Evolutionary conservation across 2,888 invertebrate genomes (phyloP).

Genomic region (Megastigmus dorsalis): DNA sequence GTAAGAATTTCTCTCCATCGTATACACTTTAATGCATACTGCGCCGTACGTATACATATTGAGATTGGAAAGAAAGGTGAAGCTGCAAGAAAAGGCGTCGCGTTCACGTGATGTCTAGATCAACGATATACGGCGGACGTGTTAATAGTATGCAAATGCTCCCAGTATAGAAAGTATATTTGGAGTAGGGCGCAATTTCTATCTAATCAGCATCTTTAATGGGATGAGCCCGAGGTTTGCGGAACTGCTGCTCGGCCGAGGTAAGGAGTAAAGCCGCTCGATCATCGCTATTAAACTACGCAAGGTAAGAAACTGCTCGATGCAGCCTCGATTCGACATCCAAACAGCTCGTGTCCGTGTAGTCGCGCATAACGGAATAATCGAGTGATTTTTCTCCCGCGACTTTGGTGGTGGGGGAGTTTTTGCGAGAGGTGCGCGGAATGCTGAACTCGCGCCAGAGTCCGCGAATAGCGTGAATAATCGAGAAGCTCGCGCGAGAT

Average conservation of each 20-base stretch:
- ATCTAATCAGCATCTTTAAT: slow-evolving; percentile 38
- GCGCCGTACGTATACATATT: too few relatives aligned
- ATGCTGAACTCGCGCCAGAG: background rate
- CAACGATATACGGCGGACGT: too few relatives aligned
- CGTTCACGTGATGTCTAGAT: background rate
- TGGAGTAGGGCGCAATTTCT: slow-evolving; percentile 21
- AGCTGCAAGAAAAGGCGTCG: too few relatives aligned
- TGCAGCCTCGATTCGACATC: background rate
- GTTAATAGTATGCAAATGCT: background rate
- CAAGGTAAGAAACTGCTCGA: background rate
- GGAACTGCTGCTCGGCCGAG: too few relatives aligned
- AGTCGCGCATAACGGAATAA: slow-evolving; percentile 28
- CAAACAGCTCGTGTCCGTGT: background rate
- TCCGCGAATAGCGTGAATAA: background rate
- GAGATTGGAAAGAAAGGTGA: too few relatives aligned
- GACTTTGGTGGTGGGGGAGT: background rate
- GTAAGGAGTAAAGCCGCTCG: slow-evolving; percentile 44
- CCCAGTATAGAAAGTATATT: slow-evolving; percentile 6
- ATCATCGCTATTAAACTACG: slow-evolving; percentile 45
- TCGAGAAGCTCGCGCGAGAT: background rate
- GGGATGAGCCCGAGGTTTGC: too few relatives aligned
- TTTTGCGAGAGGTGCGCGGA: background rate
- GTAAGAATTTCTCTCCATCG: too few relatives aligned
- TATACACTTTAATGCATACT: too few relatives aligned
- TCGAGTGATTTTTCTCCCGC: slow-evolving; percentile 20